Percentiles rank a stretch among this genome's conserved stretches.
Evolutionary conservation across 2,113 vertebrate species (phyloP).

Genomic region (Barbus barbus): DNA sequence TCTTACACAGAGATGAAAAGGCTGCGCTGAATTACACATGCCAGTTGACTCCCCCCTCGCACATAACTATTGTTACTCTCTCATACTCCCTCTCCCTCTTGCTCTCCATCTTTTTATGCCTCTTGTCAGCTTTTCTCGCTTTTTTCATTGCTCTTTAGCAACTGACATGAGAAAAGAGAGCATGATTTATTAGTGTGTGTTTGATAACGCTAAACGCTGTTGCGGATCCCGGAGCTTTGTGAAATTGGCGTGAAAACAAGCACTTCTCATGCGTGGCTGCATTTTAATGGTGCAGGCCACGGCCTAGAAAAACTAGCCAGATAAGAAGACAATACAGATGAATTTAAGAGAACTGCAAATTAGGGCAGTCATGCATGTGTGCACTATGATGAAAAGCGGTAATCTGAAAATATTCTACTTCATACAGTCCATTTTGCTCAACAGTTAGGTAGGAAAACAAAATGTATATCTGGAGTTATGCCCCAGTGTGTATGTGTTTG

Average conservation of each 20-base stretch:
- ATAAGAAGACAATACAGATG: conserved; percentile 65
- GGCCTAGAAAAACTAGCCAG: conserved; percentile 62
- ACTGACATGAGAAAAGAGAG: conserved; percentile 95
- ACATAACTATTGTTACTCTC: conserved; percentile 47
- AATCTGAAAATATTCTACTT: conserved; percentile 14
- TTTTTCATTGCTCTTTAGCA: conserved; percentile 86
- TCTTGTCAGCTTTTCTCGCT: conserved; percentile 54
- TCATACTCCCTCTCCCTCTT: conserved; percentile 6
- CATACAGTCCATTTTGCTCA: not conserved
- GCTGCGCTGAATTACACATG: conserved; percentile 93
- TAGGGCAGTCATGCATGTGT: not conserved
- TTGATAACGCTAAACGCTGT: conserved; percentile 88
- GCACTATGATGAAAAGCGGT: not conserved
- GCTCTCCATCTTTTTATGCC: conserved; percentile 27
- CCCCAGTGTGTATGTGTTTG: not conserved
- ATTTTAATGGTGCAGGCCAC: conserved; percentile 68
- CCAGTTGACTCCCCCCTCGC: conserved; percentile 76
- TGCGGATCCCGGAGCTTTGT: conserved; percentile 86
- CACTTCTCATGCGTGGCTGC: conserved; percentile 69
- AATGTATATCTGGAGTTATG: conserved; percentile 10
- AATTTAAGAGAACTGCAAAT: conserved; percentile 39
- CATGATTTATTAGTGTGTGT: conserved; percentile 97
- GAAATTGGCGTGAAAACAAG: conserved; percentile 89
- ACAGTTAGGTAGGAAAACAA: not conserved
- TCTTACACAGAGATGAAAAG: conserved; percentile 99